These are phyloP conservation scores for Plutomurus gul DNA, from an alignment of 1,140 invertebrate species.

Conservation along the genomic window DNA sequence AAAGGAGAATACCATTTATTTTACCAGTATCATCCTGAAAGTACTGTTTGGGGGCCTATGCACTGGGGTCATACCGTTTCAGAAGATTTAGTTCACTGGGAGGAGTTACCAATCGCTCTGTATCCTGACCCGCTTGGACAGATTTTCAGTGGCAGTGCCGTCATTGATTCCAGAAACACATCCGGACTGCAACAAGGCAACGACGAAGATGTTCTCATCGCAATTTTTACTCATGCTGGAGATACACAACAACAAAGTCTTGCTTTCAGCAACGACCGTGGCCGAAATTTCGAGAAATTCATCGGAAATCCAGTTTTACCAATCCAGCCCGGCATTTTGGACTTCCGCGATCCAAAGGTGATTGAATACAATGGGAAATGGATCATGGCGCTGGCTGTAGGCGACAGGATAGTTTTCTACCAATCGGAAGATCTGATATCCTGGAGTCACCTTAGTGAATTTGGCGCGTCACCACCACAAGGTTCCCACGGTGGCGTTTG, in stretches of 20 bases:
- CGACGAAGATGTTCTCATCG: slow-evolving; percentile 21
- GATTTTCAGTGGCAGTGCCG: slow-evolving; percentile 47
- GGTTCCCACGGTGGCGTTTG: slow-evolving; percentile 48
- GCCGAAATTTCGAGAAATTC: slow-evolving; percentile 34
- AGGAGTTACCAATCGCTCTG: slow-evolving; percentile 38
- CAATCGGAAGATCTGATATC: slow-evolving; percentile 28
- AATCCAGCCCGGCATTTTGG: slow-evolving; percentile 4
- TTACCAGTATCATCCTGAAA: slow-evolving; percentile 25
- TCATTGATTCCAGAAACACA: slow-evolving; percentile 41
- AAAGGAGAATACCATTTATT: slow-evolving; percentile 41
- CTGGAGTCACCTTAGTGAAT: slow-evolving; percentile 37
- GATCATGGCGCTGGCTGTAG: slow-evolving; percentile 37
- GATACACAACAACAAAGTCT: slow-evolving; percentile 37
- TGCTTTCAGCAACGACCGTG: slow-evolving; percentile 39
- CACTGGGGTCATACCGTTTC: slow-evolving; percentile 48
- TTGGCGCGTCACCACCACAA: slow-evolving; percentile 22
- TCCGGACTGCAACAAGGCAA: slow-evolving; percentile 32
- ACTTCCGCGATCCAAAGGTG: slow-evolving; percentile 51
- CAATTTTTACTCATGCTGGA: slow-evolving; percentile 46
- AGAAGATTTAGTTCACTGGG: slow-evolving; percentile 37
- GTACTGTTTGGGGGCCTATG: slow-evolving; percentile 44
- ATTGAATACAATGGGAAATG: slow-evolving; percentile 10
- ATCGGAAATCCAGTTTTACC: slow-evolving; percentile 46
- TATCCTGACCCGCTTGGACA: slow-evolving; percentile 44
- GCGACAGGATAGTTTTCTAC: slow-evolving; percentile 37